Percentiles rank a stretch among this genome's conserved stretches.
Conservation (phyloP, 64 coral and sea anemone genomes). For the Trachythela sp. region DNA sequence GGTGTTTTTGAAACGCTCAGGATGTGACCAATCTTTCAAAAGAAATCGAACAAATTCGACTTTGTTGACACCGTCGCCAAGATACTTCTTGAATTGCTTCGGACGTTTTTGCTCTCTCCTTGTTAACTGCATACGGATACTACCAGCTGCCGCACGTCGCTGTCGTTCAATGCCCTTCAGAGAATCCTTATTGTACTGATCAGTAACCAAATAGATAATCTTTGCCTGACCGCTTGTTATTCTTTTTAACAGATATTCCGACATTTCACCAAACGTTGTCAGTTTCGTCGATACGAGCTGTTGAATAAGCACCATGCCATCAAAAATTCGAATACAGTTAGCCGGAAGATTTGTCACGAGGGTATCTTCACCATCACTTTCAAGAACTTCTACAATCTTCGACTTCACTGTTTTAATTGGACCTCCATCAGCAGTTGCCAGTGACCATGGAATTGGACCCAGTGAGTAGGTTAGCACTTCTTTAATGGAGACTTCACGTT, state of each 20-base stretch:
- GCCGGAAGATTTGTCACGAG: not conserved
- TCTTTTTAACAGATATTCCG: not conserved
- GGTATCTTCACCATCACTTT: constrained; percentile 8
- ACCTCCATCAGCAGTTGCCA: constrained; percentile 7
- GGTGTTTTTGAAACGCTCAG: not conserved
- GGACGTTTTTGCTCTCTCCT: constrained; percentile 14
- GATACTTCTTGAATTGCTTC: constrained; percentile 6
- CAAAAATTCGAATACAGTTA: not conserved
- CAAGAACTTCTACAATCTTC: constrained; percentile 21
- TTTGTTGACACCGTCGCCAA: constrained; percentile 20
- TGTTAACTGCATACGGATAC: constrained; percentile 18
- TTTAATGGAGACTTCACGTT: not conserved
- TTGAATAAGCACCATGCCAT: constrained; percentile 1
- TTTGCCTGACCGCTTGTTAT: not conserved
- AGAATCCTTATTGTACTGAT: not conserved
- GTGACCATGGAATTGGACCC: not conserved
- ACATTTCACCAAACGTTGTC: not conserved
- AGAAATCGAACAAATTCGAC: not conserved
- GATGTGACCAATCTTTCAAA: not conserved
- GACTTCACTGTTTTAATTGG: not conserved
- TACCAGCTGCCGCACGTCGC: not conserved
- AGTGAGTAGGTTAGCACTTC: not conserved
- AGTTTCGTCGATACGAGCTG: constrained; percentile 2
- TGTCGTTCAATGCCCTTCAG: not conserved
- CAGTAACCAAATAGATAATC: constrained; percentile 13